These are phyloP conservation scores for Hypomecis atomaria DNA, from an alignment of 2,888 invertebrate species.

Conservation along the genomic window DNA sequence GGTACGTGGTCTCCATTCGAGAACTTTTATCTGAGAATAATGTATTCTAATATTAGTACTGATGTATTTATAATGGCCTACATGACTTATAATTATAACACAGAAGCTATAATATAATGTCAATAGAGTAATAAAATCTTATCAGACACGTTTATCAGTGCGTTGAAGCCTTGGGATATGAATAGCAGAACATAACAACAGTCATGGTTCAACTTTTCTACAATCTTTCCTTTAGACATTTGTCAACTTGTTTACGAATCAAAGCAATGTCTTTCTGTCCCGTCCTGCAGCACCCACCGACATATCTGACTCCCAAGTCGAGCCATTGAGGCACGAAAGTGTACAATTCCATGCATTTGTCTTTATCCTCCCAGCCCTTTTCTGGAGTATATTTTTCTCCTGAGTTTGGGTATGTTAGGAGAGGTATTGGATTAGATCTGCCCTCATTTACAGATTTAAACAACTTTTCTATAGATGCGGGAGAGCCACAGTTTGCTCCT, in stretches of 20 bases:
- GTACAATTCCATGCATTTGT: slow-evolving; percentile 86
- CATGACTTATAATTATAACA: too few species aligned
- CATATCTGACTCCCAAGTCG: slow-evolving; percentile 89
- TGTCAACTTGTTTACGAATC: slow-evolving; percentile 72
- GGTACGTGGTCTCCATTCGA: too few species aligned
- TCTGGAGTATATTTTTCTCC: slow-evolving; percentile 90
- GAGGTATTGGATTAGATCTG: slow-evolving; percentile 80
- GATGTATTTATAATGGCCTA: too few species aligned
- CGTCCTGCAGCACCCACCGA: slow-evolving; percentile 97
- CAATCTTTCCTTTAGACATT: slow-evolving; percentile 48
- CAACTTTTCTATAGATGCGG: slow-evolving; percentile 63
- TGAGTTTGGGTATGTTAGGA: slow-evolving; percentile 96
- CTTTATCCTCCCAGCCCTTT: slow-evolving; percentile 87
- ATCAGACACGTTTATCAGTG: background rate
- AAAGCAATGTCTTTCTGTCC: slow-evolving; percentile 89
- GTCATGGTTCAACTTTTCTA: background rate
- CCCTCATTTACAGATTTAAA: slow-evolving; percentile 65
- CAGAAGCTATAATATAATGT: too few species aligned
- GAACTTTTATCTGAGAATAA: too few species aligned
- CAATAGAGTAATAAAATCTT: too few species aligned
- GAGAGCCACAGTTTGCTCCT: slow-evolving; percentile 93
- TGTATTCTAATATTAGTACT: too few species aligned
- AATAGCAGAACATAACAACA: background rate
- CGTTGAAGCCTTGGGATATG: background rate
- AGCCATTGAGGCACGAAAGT: slow-evolving; percentile 91